Evolutionary conservation across 2,888 invertebrate species (phyloP).

Genomic region (Agrochola circellaris): DNA sequence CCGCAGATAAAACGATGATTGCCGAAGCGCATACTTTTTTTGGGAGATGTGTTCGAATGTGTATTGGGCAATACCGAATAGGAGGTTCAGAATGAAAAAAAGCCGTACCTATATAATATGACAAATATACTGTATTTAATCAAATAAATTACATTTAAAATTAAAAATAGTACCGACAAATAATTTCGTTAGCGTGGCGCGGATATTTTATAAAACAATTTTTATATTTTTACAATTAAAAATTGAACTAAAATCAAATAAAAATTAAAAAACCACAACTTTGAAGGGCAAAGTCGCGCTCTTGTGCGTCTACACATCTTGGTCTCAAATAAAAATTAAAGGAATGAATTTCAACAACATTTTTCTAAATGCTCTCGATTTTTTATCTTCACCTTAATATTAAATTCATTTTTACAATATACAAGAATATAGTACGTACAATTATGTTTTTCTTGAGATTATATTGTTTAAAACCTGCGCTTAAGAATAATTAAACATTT

Average conservation of each 20-base stretch:
- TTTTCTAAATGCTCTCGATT: constrained; percentile 69
- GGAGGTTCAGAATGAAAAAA: constrained; percentile 9
- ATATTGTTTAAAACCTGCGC: constrained; percentile 76
- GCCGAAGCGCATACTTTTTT: background rate
- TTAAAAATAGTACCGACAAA: constrained; percentile 86
- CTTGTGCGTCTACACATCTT: constrained; percentile 82
- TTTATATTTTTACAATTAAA: constrained; percentile 73
- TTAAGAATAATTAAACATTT: constrained; percentile 70
- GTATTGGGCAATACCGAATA: background rate
- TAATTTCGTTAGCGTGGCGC: constrained; percentile 80
- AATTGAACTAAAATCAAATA: constrained; percentile 74
- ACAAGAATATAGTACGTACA: constrained; percentile 87
- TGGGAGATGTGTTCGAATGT: background rate
- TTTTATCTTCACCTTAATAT: constrained; percentile 69
- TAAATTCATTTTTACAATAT: constrained; percentile 84
- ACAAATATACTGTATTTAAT: constrained; percentile 90
- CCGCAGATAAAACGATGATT: background rate
- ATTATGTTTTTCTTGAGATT: constrained; percentile 83
- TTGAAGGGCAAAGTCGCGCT: constrained; percentile 62
- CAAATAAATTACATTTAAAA: constrained; percentile 89
- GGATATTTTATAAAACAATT: constrained; percentile 72
- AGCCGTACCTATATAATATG: constrained; percentile 67
- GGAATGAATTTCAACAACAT: constrained; percentile 75
- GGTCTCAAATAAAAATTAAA: constrained; percentile 67
- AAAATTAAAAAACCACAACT: constrained; percentile 70